phyloP scores from a whole-genome alignment of 2,888 invertebrate species.

The Agrypnus murinus region DNA sequence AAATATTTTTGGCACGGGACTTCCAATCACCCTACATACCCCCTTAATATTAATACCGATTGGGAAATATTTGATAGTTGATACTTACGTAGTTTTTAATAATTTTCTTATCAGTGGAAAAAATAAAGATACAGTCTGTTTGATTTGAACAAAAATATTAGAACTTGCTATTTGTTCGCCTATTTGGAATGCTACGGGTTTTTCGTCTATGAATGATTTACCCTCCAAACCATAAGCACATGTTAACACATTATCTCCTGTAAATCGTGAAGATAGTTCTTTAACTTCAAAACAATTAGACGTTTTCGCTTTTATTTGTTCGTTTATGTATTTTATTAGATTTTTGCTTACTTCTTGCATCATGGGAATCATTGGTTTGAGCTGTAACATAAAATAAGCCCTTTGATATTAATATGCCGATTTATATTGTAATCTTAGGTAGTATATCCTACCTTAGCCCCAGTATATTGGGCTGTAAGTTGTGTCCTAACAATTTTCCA shows the following conservation, averaged over 20 bases:
- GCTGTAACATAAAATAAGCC: no score
- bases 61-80: no score
- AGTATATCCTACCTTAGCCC: slow-evolving; percentile 68
- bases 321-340: slow-evolving; percentile 69
- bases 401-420: no score
- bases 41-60: no score
- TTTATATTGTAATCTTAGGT: no score
- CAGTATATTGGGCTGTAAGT: slow-evolving; percentile 70
- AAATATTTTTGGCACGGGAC: slow-evolving; percentile 9
- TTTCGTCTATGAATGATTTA: slow-evolving; percentile 64
- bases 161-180: slow-evolving; percentile 22
- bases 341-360: slow-evolving; percentile 69
- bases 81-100: slow-evolving; percentile 47
- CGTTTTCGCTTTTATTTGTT: slow-evolving; percentile 40
- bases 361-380: slow-evolving; percentile 72
- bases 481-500: slow-evolving; percentile 71
- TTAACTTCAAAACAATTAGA: slow-evolving; percentile 65
- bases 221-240: slow-evolving; percentile 70
- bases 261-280: slow-evolving; percentile 68
- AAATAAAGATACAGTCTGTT: slow-evolving; percentile 49
- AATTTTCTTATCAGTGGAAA: slow-evolving; percentile 59
- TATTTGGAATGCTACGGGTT: slow-evolving; percentile 62
- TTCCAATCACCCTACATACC: slow-evolving; percentile 1
- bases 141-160: not conserved
- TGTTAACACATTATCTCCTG: slow-evolving; percentile 69